Evolutionary conservation across 2,113 vertebrate species (phyloP), one percentile per base, ranked within the genome.

Genomic region (Hiodon alosoides): DNA sequence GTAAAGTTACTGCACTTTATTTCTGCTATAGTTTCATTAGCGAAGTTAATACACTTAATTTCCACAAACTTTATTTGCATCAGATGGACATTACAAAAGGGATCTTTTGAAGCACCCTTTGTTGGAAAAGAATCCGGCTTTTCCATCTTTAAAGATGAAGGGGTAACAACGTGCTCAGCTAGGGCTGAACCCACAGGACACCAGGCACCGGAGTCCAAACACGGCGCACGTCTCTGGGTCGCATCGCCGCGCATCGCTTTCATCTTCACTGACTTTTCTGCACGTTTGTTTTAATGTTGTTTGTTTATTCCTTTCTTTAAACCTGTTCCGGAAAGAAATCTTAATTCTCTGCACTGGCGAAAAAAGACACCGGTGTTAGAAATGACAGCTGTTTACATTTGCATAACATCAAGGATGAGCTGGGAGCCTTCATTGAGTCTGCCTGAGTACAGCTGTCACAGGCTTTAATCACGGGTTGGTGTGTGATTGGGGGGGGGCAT

Each of bases 341-440:
- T 83, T 84, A 81, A 77, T 81, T 86, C 79, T 79, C 67, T 71
- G 76, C 79, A 72, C 66, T 68, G 74, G 80, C 70, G 16, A 74
- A 84, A 77, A 80, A 66, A 80, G 80, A 81, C 61, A 52, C n/a
- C 61, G 14, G 79, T 77, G 78, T 84, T 78, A 76, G 81, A 86
- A 83, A 84, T 82, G 85, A 86, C 85, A 86, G 85, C 85, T 86
- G 85, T 82, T 83, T 86, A 84, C 80, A 86, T 86, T 86, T 86
- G 85, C 85, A 86, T 86, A 86, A 84, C 83, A 84, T 86, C 84
- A 86, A 86, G 81, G 80, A 67, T 77, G 83, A 83, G 81, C 66
- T 72, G 74, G 79, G 79, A 70, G 58, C 77, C 71, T 78, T 81
- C 76, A 82, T 81, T 84, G 78, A 78, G 81, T 76, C 76, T 64